A percentile compares a stretch with the other conserved stretches of the same genome.
These are phyloP conservation scores for Axinella damicornis DNA, from an alignment of 37 sponge, comb jelly and placozoan genomes.

Conservation along the genomic window DNA sequence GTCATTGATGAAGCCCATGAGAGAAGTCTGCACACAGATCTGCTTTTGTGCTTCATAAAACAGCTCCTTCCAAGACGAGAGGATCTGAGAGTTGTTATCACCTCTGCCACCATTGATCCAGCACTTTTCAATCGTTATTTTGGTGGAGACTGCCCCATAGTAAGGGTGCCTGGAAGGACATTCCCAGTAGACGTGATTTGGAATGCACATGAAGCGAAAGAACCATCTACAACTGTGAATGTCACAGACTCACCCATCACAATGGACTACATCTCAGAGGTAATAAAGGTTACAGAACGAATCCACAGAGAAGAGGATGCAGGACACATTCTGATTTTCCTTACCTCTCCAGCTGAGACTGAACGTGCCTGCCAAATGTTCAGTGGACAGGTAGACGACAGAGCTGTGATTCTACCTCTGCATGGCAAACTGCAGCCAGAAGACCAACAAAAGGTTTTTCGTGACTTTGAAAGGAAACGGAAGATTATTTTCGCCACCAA, in stretches of 20 bases:
- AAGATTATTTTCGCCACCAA: conserved; percentile 91
- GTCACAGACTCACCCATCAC: not conserved
- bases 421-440: conserved; percentile 87
- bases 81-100: conserved; percentile 79
- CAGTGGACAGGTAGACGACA: not conserved
- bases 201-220: not conserved
- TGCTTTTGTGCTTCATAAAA: conserved; percentile 77
- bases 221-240: not conserved
- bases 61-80: conserved; percentile 49
- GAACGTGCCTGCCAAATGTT: conserved; percentile 66
- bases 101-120: conserved; percentile 89
- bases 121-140: conserved; percentile 59
- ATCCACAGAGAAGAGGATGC: conserved; percentile 33
- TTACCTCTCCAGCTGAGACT: conserved; percentile 79
- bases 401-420: conserved; percentile 63
- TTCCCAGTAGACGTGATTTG: conserved; percentile 80
- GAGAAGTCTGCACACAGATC: conserved; percentile 84
- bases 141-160: conserved; percentile 37
- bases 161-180: conserved; percentile 74
- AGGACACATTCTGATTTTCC: conserved; percentile 91
- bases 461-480: conserved; percentile 21
- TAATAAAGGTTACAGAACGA: conserved; percentile 20
- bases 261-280: not conserved
- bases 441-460: conserved; percentile 83
- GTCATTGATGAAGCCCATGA: conserved; percentile 92